These are phyloP conservation scores for Embidobia sp. DNA, from an alignment of 2,888 invertebrate genomes.

Conservation along the genomic window DNA sequence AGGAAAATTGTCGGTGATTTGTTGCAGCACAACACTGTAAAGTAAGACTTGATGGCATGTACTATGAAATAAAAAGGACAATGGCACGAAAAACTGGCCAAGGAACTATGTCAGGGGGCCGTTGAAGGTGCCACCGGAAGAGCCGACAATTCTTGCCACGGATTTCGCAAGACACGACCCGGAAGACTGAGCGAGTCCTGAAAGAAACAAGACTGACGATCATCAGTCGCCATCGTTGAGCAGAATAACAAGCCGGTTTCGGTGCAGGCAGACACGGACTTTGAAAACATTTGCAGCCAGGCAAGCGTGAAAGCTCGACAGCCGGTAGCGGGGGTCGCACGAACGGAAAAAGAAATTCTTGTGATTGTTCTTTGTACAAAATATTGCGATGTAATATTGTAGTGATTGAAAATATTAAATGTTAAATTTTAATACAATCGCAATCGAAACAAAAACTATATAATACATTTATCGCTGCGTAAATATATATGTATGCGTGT, in stretches of 20 bases:
- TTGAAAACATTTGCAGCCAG: conserved; percentile 41
- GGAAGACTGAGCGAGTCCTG: conserved; percentile 56
- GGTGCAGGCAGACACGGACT: conserved; percentile 32
- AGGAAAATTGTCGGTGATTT: conserved; percentile 45
- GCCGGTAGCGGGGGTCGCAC: conserved; percentile 69
- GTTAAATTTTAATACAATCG: conserved; percentile 82
- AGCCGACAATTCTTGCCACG: conserved; percentile 70
- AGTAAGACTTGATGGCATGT: conserved; percentile 53
- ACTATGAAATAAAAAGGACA: conserved; percentile 53
- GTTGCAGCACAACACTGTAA: conserved; percentile 63
- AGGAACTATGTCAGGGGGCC: conserved; percentile 53
- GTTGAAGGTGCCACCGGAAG: conserved; percentile 63
- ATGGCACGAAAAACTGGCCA: conserved; percentile 53
- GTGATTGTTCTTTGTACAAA: conserved; percentile 86
- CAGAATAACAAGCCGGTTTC: conserved; percentile 40
- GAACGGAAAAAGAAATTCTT: conserved; percentile 79
- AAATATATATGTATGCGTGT: conserved; percentile 65
- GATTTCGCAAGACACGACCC: conserved; percentile 54
- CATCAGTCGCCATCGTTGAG: conserved; percentile 45
- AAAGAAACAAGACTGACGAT: conserved; percentile 51
- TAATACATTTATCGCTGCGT: conserved; percentile 64
- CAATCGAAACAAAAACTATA: conserved; percentile 79
- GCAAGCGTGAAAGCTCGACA: conserved; percentile 51
- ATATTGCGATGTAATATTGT: conserved; percentile 82
- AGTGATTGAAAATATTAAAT: conserved; percentile 81